These are phyloP conservation scores for Apodemia mormo DNA, from an alignment of 2,888 invertebrate genomes.

Conservation along the genomic window DNA sequence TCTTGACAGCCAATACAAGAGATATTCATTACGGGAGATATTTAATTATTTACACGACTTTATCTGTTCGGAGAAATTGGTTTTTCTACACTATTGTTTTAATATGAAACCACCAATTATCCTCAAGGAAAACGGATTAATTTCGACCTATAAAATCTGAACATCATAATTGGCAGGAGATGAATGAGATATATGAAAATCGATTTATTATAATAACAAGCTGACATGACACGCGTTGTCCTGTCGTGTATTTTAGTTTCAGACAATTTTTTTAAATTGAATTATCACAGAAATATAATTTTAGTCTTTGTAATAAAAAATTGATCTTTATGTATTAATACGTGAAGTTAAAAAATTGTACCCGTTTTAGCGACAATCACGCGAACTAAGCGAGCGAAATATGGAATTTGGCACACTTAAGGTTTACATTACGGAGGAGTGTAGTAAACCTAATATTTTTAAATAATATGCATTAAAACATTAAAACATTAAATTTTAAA, in stretches of 20 bases:
- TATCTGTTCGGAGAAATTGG: background rate
- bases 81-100: conserved; percentile 1
- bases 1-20: background rate
- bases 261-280: background rate
- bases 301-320: too few relatives aligned
- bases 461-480: too few relatives aligned
- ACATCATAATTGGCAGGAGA: conserved; percentile 10
- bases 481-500: too few relatives aligned
- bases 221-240: background rate
- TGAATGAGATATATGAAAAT: background rate
- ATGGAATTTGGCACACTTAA: too few relatives aligned
- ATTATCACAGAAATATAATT: too few relatives aligned
- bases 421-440: too few relatives aligned
- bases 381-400: too few relatives aligned
- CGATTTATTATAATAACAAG: conserved; percentile 6
- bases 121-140: conserved; percentile 15
- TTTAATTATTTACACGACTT: conserved; percentile 5
- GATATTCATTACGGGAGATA: background rate
- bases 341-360: too few relatives aligned
- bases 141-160: conserved; percentile 14
- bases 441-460: too few relatives aligned
- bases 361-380: too few relatives aligned
- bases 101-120: conserved; percentile 19
- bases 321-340: too few relatives aligned
- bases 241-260: background rate